Evolutionary conservation across 2,797 vertebrate species (phyloP).

Genomic region (Macrochelys suwanniensis): DNA sequence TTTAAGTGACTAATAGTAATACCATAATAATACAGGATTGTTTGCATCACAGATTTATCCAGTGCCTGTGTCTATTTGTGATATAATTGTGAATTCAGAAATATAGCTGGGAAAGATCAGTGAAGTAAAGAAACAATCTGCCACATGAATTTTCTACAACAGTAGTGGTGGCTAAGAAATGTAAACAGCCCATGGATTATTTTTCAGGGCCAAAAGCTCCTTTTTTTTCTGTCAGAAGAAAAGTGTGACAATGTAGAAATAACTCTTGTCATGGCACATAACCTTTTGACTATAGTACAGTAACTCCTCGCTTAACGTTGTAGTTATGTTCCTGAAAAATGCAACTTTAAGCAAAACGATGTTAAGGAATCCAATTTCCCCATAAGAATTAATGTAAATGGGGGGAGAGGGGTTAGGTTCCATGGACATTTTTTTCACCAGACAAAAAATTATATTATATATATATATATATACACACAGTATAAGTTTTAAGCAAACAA

Average conservation of each 20-base stretch:
- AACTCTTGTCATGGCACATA: neutral
- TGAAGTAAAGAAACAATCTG: conserved; percentile 24
- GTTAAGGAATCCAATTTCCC: too few relatives aligned
- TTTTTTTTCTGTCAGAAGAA: neutral
- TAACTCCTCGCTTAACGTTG: too few relatives aligned
- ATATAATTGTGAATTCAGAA: neutral
- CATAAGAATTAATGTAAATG: too few relatives aligned
- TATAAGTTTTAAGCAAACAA: too few relatives aligned
- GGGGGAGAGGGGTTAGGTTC: too few relatives aligned
- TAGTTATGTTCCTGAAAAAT: too few relatives aligned
- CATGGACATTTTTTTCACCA: too few relatives aligned
- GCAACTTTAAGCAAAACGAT: too few relatives aligned
- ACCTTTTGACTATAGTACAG: neutral
- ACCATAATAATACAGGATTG: neutral
- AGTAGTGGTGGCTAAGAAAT: neutral
- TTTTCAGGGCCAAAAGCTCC: neutral
- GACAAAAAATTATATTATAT: too few relatives aligned
- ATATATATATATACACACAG: too few relatives aligned
- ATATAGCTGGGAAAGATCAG: neutral
- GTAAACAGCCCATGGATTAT: neutral
- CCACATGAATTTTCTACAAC: neutral
- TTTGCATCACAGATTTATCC: neutral
- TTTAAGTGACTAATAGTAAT: neutral
- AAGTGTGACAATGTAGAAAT: fast-evolving
- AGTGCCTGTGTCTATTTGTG: neutral